Conservation (phyloP, 2,888 invertebrate genomes). For the Chirona hameri region DNA sequence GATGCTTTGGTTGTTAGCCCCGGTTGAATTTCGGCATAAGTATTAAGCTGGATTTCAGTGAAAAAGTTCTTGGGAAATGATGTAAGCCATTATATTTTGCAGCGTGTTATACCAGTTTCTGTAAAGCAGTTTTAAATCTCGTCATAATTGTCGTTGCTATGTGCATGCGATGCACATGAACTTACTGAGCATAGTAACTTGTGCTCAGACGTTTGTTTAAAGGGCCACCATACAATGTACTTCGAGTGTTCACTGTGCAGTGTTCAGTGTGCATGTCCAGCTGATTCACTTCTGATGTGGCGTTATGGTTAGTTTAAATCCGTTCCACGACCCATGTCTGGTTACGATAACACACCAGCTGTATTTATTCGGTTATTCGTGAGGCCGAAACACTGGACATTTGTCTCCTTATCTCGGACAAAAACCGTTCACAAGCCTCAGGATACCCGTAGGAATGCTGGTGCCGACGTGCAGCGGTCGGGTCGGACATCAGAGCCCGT, state of each 20-base stretch:
- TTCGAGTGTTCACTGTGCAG: no score
- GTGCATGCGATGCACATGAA: no score
- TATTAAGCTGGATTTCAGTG: not conserved
- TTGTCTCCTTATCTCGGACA: not conserved
- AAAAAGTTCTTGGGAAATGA: not conserved
- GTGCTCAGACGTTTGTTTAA: no score
- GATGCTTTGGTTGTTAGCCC: not conserved
- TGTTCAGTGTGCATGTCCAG: no score
- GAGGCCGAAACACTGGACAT: not conserved
- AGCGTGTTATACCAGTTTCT: not conserved
- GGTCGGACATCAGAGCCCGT: not conserved
- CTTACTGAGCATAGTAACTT: not conserved
- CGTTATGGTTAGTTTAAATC: not conserved
- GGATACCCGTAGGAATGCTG: not conserved
- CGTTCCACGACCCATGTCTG: not conserved
- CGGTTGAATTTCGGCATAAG: not conserved
- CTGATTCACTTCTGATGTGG: not conserved
- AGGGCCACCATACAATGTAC: no score
- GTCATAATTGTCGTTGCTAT: not conserved
- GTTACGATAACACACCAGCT: not conserved
- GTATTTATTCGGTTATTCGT: slow-evolving; percentile 7
- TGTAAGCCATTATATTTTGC: not conserved
- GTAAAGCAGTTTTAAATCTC: no score
- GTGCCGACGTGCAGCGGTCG: not conserved
- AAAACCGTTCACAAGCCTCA: not conserved